Conservation (phyloP, 2,797 vertebrate genomes). For the Lacerta agilis region DNA sequence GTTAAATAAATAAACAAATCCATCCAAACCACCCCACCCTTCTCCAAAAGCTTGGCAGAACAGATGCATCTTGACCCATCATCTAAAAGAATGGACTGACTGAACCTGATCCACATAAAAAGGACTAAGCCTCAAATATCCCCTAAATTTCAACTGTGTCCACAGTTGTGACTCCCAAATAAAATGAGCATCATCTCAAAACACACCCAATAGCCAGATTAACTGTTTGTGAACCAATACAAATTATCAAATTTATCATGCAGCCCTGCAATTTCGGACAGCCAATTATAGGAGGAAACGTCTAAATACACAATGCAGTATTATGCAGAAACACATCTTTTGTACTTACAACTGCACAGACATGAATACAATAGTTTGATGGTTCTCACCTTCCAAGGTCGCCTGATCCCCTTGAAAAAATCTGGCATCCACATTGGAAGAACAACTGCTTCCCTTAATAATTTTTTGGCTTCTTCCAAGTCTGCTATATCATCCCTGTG, state of each 20-base stretch:
- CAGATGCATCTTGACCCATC: too few relatives aligned
- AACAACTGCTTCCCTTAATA: constrained; percentile 96
- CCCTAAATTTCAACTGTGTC: neutral
- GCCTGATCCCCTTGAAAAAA: constrained; percentile 98
- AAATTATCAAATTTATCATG: neutral
- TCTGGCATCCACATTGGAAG: constrained; percentile 99
- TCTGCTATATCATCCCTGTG: constrained; percentile 96
- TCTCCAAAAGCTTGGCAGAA: too few relatives aligned
- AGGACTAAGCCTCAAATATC: neutral
- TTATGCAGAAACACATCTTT: constrained; percentile 5
- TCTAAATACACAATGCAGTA: neutral
- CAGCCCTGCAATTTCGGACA: neutral
- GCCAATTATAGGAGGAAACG: neutral
- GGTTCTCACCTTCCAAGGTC: constrained; percentile 94
- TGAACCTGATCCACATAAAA: neutral
- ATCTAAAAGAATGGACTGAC: too few relatives aligned
- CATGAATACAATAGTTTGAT: neutral
- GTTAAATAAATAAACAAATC: too few relatives aligned
- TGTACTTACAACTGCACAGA: constrained; percentile 3
- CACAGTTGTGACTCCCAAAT: neutral
- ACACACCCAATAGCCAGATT: neutral
- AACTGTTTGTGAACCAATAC: neutral
- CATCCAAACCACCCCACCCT: too few relatives aligned
- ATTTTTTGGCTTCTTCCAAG: constrained; percentile 97
- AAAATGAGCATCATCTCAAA: neutral